Evolutionary conservation across 2,113 vertebrate species (phyloP).

Genomic region (Myotis brandtii): DNA sequence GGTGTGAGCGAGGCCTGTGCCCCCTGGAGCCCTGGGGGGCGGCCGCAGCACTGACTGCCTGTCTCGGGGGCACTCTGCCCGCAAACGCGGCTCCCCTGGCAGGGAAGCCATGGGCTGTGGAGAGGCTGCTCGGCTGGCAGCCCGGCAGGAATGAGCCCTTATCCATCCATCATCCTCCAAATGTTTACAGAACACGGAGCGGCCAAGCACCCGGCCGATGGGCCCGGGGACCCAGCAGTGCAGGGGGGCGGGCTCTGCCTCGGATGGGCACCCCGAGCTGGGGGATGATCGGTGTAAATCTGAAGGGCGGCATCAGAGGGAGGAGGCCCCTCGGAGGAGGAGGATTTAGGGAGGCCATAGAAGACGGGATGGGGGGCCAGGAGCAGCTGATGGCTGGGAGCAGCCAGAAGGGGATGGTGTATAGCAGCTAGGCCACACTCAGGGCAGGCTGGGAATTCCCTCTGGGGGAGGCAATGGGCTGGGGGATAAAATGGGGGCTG

Average conservation of each 20-base stretch:
- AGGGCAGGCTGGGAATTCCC: neutral
- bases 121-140: neutral
- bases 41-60: neutral
- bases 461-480: neutral
- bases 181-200: accelerated
- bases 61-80: accelerated
- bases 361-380: neutral
- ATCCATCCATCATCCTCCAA: neutral
- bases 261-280: neutral
- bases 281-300: neutral
- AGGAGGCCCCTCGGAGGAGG: neutral
- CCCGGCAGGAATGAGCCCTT: neutral
- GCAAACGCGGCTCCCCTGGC: accelerated
- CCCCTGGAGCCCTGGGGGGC: accelerated
- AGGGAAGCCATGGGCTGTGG: neutral
- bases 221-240: neutral
- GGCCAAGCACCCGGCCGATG: neutral
- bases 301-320: neutral
- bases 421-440: neutral
- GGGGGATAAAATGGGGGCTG: accelerated
- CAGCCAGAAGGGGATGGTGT: neutral
- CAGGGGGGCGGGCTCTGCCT: neutral
- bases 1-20: accelerated
- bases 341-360: neutral
- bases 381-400: neutral